A percentile compares a stretch with the other conserved stretches of the same genome.
These are phyloP conservation scores for Congeria kusceri DNA, from an alignment of 2,888 invertebrate genomes.

Conservation along the genomic window DNA sequence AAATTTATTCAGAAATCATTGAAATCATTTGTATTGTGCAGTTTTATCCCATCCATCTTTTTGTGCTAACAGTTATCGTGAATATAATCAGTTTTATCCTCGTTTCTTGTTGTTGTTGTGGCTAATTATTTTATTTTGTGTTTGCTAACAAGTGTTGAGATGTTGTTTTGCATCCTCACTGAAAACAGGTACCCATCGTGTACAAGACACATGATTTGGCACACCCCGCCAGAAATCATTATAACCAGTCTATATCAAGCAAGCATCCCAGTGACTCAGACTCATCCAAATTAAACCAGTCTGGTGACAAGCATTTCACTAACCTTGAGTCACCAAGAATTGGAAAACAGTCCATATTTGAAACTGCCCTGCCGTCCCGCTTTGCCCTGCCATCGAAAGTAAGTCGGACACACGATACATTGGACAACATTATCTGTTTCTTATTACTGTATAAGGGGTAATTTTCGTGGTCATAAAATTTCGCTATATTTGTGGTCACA, in stretches of 20 bases:
- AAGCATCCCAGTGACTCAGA: constrained; percentile 53
- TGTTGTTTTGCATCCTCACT: background rate
- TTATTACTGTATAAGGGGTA: too few relatives aligned
- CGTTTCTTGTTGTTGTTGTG: background rate
- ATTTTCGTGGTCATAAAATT: too few relatives aligned
- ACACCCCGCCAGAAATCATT: background rate
- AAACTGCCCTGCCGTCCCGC: constrained; percentile 66
- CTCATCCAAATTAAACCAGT: constrained; percentile 28
- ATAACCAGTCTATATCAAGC: constrained; percentile 44
- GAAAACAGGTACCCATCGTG: constrained; percentile 39
- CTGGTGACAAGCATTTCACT: constrained; percentile 51
- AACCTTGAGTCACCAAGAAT: constrained; percentile 41
- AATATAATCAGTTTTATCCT: background rate
- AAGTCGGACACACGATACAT: constrained; percentile 43
- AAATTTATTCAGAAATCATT: too few relatives aligned
- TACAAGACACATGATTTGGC: constrained; percentile 46
- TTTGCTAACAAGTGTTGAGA: background rate
- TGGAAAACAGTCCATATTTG: constrained; percentile 53
- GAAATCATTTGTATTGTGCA: too few relatives aligned
- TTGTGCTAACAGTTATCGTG: too few relatives aligned
- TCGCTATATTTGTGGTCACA: too few relatives aligned
- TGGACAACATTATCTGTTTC: too few relatives aligned
- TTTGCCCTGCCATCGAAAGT: constrained; percentile 72
- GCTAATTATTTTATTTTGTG: background rate
- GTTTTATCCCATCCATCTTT: too few relatives aligned